Evolutionary conservation across 2,113 vertebrate species (phyloP), one percentile per base, ranked within the genome.

Genomic region (Passer domesticus): DNA sequence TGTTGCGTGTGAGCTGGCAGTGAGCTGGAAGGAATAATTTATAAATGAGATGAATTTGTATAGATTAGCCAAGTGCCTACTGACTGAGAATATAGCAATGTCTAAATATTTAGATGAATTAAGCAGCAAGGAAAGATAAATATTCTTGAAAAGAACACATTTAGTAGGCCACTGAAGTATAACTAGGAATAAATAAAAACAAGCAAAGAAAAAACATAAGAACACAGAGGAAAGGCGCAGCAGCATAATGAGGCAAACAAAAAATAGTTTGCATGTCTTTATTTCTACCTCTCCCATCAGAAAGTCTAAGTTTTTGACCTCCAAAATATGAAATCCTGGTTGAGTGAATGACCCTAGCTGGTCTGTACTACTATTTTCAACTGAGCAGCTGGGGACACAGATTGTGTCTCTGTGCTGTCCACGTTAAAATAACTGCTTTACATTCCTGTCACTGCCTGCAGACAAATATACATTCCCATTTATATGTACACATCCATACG

Each of bases 41-140:
- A 60, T 76, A 67, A 92, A 84, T 60, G 33, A 84, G 60, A 90
- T 63, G 31, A 70, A 93, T 75, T 46, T 53, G 15, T 70, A 67
- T 39, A 89, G 90, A 91, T 87, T 87, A 88, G 44, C 27, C 62
- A 79, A 88, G 46, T 37, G 67, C 59, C 75, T 80, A n/a, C 41
- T 83, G 37, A 69, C 63, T 33, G 28, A 88, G 46, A 37, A 76
- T 85, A 52, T 7, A 69, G 46, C 49, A 58, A 41, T 69, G 67
- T 83, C 73, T 73, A 95, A 92, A 68, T 93, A 85, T 76, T 80
- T 68, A 83, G 58, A 83, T 86, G 53, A 93, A 76, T 47, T 85
- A 80, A 85, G 74, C 72, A 83, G 13, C 27, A 85, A 85, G 14
- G 33, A 78, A 75, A 85, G 46, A 84, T 22, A 89, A 94, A 82